Evolutionary conservation across 2,888 invertebrate genomes (phyloP).

Genomic region (Noctua pronuba): DNA sequence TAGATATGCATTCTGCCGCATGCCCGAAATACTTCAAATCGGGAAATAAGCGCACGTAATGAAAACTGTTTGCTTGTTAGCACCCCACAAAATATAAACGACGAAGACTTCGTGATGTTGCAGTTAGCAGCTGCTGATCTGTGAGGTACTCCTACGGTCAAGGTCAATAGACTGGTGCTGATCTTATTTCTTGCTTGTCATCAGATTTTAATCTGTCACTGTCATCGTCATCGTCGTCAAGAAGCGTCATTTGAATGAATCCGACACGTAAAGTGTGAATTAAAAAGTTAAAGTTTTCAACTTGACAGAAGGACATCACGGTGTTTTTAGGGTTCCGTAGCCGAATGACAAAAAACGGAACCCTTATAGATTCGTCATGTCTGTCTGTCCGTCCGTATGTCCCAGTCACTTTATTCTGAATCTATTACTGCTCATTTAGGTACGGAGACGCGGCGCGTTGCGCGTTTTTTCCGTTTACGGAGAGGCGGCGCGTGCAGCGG

Average conservation of each 20-base stretch:
- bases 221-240: background rate
- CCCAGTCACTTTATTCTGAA: no score
- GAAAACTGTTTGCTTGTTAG: conserved; percentile 50
- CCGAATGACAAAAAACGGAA: no score
- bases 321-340: background rate
- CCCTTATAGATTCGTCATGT: no score
- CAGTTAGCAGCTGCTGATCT: conserved; percentile 42
- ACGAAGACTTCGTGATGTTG: conserved; percentile 47
- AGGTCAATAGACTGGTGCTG: conserved; percentile 15
- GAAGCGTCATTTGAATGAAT: background rate
- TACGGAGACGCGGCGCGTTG: no score
- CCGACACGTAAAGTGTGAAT: background rate
- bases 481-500: no score
- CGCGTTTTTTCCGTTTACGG: no score
- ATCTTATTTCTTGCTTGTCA: conserved; percentile 23
- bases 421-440: no score
- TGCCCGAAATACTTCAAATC: conserved; percentile 6
- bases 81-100: conserved; percentile 35
- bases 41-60: conserved; percentile 45
- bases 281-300: background rate
- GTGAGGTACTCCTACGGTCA: conserved; percentile 37
- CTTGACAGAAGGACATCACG: background rate
- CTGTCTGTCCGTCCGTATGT: no score
- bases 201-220: background rate
- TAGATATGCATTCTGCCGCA: background rate